Conservation (phyloP, 2,797 vertebrate species). For the Nannoperca australis region DNA sequence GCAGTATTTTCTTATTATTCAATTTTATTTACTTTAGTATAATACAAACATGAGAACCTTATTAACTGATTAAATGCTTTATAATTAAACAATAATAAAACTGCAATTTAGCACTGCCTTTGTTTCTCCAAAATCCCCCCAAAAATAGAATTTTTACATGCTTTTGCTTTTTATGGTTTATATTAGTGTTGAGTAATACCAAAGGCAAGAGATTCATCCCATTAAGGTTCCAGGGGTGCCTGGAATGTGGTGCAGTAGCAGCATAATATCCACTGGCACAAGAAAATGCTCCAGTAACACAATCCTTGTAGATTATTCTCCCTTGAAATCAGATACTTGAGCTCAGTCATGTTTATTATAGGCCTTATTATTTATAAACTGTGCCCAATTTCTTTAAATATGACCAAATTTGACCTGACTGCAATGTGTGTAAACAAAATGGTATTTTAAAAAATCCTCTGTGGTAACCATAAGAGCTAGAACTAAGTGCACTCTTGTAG, state of each 20-base stretch:
- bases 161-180: not conserved
- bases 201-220: not conserved
- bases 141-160: not conserved
- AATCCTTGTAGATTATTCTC: not conserved
- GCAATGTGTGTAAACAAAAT: not conserved
- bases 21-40: not conserved
- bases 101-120: not conserved
- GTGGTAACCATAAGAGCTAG: not conserved
- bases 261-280: not conserved
- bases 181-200: not conserved
- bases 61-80: not conserved
- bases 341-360: not conserved
- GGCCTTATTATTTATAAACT: not conserved
- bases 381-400: not conserved
- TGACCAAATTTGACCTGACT: not conserved
- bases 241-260: not conserved
- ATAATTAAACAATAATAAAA: not conserved
- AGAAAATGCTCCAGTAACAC: not conserved
- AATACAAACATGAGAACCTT: not conserved
- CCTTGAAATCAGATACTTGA: not conserved
- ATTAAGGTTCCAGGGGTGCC: not conserved
- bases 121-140: not conserved
- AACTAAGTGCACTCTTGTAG: not conserved
- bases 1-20: not conserved
- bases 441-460: not conserved